Evolutionary conservation across 2,113 vertebrate genomes (phyloP), one percentile per base, ranked within the genome.

Genomic region (Hemibagrus wyckioides): DNA sequence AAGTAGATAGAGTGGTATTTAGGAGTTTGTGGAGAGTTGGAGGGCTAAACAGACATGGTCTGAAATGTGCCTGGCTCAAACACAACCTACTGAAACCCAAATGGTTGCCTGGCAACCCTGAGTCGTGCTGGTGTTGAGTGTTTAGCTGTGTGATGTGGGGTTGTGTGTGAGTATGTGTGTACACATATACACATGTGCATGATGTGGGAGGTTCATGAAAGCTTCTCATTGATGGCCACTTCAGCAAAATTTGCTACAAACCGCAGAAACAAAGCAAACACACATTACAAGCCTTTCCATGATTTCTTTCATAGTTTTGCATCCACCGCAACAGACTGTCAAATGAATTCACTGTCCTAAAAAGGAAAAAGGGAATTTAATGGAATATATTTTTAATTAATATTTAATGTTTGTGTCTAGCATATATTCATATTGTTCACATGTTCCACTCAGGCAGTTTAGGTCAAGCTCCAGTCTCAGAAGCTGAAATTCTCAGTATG

Each of bases 71-170:
- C 50, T 80, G 76, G 50, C 17, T 3, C 79, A 41, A 33, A 81
- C 54, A 59, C 48, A 54, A 44, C 39, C 56, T 84, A 76, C 80
- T 75, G 63, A 59, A 85, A 82, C 86, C 86, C 79, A 85, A 59
- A 83, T 83, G 33, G 89, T 90, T 90, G 89, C 86, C 57, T 86
- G 89, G 89, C 89, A 90, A 90, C 89, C 41, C 73, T 80, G 89
- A 86, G 57, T 90, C 89, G 25, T 83, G 80, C 89, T 83, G 80
- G 65, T 88, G 84, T 88, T 59, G 52, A 87, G 88, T 81, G 77
- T 89, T 87, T 85, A 75, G 69, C 44, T 65, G 82, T 82, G 76
- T 75, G 50, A 80, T 82, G 61, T 86, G 79, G 67, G 36, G 61
- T 48, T 84, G 85, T 75, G 79, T 82, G 50, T 44, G 54, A 28